Evolutionary conservation across 1,140 invertebrate species (phyloP).

Genomic region (Daktulosphaira vitifoliae): DNA sequence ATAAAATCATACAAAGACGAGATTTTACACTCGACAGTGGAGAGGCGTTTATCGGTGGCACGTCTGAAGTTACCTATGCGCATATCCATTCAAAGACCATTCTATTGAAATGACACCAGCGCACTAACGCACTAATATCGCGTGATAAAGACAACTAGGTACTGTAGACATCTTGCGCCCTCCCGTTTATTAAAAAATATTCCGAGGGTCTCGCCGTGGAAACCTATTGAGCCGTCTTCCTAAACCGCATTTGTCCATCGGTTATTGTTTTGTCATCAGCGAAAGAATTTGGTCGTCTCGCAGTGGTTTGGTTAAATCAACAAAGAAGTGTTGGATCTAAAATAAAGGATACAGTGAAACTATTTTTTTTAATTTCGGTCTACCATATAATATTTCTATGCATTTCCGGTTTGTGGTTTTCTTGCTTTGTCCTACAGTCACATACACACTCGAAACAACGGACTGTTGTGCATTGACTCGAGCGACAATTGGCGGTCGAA

Average conservation of each 20-base stretch:
- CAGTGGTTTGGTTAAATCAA: not conserved
- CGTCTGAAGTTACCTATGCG: too few species aligned
- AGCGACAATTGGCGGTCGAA: not conserved
- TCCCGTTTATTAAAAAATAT: too few species aligned
- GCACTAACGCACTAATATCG: too few species aligned
- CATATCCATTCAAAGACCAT: too few species aligned
- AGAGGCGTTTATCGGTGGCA: not conserved
- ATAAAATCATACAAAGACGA: not conserved
- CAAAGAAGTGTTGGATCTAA: too few species aligned
- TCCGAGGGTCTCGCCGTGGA: too few species aligned
- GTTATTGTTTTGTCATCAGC: not conserved
- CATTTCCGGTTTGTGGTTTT: slow-evolving; percentile 22
- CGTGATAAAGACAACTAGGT: too few species aligned
- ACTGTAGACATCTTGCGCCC: too few species aligned
- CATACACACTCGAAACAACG: not conserved
- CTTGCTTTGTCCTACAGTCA: not conserved
- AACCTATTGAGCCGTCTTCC: too few species aligned
- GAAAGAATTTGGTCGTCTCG: not conserved
- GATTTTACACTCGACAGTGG: not conserved
- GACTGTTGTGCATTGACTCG: not conserved
- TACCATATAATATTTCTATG: not conserved
- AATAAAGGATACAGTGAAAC: too few species aligned
- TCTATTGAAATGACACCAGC: too few species aligned
- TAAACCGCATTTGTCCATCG: too few species aligned
- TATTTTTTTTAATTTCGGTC: not conserved